Conservation (phyloP, 2,113 vertebrate genomes). For the Phyllopteryx taeniolatus region DNA sequence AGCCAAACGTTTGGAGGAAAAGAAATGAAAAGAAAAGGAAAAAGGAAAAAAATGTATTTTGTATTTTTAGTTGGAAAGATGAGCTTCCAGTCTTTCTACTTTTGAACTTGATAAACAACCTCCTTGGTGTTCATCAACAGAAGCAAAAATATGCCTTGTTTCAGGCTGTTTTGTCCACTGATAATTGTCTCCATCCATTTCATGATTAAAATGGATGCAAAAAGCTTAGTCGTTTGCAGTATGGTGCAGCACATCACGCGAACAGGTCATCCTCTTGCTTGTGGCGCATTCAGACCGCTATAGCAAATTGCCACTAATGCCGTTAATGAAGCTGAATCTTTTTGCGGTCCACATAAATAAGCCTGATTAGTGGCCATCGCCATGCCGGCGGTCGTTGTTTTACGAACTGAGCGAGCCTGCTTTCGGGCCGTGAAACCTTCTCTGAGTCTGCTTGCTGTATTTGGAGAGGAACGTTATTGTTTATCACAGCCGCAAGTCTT, state of each 20-base stretch:
- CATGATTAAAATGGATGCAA: not conserved
- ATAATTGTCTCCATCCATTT: not conserved
- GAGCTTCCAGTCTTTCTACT: not conserved
- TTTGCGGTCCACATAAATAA: not conserved
- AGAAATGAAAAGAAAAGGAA: not conserved
- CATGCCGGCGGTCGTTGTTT: constrained; percentile 1
- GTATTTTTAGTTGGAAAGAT: not conserved
- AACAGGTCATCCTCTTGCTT: not conserved
- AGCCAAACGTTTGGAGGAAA: not conserved
- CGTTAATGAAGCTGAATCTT: not conserved
- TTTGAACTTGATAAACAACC: not conserved
- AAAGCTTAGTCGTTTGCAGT: not conserved
- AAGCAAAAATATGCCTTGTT: not conserved
- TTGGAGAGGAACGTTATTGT: constrained; percentile 53
- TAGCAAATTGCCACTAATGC: not conserved
- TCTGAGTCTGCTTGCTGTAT: constrained; percentile 30
- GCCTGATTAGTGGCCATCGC: not conserved
- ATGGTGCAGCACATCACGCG: not conserved
- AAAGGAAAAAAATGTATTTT: not conserved
- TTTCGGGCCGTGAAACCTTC: not conserved
- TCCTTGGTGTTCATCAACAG: not conserved
- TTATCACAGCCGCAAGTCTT: constrained; percentile 32
- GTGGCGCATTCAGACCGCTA: not conserved
- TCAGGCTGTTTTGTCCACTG: not conserved
- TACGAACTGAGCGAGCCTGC: not conserved